Evolutionary conservation across 2,797 vertebrate species (phyloP).

Genomic region (Botia kubotai): DNA sequence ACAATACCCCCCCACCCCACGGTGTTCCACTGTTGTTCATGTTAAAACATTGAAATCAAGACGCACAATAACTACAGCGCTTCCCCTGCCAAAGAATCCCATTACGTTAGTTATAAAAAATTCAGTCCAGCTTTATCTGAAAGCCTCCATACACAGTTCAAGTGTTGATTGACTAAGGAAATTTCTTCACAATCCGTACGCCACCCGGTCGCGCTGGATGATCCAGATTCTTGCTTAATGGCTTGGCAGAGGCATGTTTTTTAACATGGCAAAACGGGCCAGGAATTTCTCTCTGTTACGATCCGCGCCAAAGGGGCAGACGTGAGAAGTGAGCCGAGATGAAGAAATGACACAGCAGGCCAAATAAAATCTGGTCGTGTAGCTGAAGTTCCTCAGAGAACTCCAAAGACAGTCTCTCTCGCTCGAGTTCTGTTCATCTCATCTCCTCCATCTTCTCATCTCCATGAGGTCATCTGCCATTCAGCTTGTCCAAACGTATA

Average conservation of each 20-base stretch:
- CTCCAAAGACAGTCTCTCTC: too few relatives aligned
- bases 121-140: conserved; percentile 62
- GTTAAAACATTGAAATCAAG: conserved; percentile 20
- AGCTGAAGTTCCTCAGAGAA: conserved; percentile 15
- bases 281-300: conserved; percentile 24
- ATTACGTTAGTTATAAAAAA: neutral
- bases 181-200: conserved; percentile 37
- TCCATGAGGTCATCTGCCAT: neutral
- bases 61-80: conserved; percentile 14
- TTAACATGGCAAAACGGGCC: conserved; percentile 26
- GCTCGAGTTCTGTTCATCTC: neutral
- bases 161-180: conserved; percentile 56
- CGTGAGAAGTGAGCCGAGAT: conserved; percentile 26
- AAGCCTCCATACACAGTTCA: conserved; percentile 61
- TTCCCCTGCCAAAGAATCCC: conserved; percentile 51
- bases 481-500: neutral
- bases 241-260: conserved; percentile 42
- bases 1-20: neutral
- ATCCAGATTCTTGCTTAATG: conserved; percentile 31
- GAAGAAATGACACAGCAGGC: conserved; percentile 40
- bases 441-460: conserved; percentile 7
- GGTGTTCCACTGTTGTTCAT: conserved; percentile 14
- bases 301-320: neutral
- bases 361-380: conserved; percentile 50
- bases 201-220: conserved; percentile 20